Evolutionary conservation across 2,888 invertebrate genomes (phyloP), one percentile per base, ranked within the genome.

Genomic region (Pristionchus entomophagus): DNA sequence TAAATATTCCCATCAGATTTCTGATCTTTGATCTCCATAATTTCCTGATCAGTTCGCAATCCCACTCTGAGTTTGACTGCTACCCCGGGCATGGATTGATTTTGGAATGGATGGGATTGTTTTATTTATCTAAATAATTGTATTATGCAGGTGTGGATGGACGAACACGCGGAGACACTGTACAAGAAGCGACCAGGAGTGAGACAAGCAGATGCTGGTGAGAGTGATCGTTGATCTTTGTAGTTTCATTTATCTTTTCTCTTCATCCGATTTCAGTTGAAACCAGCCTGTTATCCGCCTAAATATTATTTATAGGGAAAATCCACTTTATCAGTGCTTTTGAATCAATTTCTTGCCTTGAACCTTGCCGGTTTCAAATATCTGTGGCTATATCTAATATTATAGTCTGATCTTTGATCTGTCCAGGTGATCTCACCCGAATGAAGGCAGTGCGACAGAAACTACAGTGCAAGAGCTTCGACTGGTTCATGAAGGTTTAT

Each of bases 151-250:
- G 98, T 98, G 2, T 99, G 98, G 98, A 98, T 99, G 98, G 98
- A 99, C 93, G 98, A 98, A 92, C 99, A 97, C 94, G 97, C 96
- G 2, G 95, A 97, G 90, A 96, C 96, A 93, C 94, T 99, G 84
- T 98, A 98, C 94, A 94, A 95, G 88, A 95, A 97, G 0, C 95
- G 96, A 49, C 96, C 97, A 0, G 91, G 89, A 5, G 89, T 93
- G 65, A 86, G 87, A 4, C 85, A 80, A 26, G 91, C 91, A 0
- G 91, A 92, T 84, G 88, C 91, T 0, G 92, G 93, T 89, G 17
- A 29, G 82, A n/a, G 2, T 49, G 78, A 35, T 29, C 22, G 29
- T 51, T 49, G 45, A 73, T 59, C 22, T 10, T 38, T 49, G 49
- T 56, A 41, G 59, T 82, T 80, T 86, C 0, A 59, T 29, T 4